Evolutionary conservation across 2,888 invertebrate species (phyloP).

Genomic region (Synanthedon andrenaeformis): DNA sequence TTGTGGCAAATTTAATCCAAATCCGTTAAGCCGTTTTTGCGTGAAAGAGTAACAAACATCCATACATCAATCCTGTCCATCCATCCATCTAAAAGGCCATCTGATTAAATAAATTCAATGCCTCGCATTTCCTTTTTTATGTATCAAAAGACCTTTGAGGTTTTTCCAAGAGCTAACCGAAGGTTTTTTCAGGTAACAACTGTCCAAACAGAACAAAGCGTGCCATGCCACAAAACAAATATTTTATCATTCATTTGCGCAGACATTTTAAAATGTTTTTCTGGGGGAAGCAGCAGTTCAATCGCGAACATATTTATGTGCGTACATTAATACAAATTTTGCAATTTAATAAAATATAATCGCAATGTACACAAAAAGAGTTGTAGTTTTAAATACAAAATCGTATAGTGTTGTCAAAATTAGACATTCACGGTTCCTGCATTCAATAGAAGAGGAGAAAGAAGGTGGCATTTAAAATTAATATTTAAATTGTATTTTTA

Average conservation of each 20-base stretch:
- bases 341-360: conserved; percentile 1
- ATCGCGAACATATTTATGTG: conserved; percentile 13
- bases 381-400: conserved; percentile 40
- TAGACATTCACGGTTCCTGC: conserved; percentile 45
- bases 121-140: conserved; percentile 28
- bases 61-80: not conserved
- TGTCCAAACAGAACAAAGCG: conserved; percentile 51
- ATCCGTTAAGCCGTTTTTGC: too few species aligned
- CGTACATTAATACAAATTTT: conserved; percentile 3
- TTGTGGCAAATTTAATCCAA: too few species aligned
- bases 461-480: conserved; percentile 25
- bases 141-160: conserved; percentile 21
- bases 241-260: conserved; percentile 15
- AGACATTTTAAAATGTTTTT: conserved; percentile 12
- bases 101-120: conserved; percentile 45
- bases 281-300: conserved; percentile 19
- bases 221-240: conserved; percentile 32
- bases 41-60: too few species aligned
- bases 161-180: conserved; percentile 18
- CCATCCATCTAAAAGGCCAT: conserved; percentile 14
- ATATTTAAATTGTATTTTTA: too few species aligned
- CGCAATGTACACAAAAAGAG: conserved; percentile 41
- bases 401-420: conserved; percentile 51
- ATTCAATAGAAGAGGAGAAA: conserved; percentile 49
- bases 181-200: conserved; percentile 39